phyloP scores from a whole-genome alignment of 2,888 invertebrate genomes.

The Melieria crassipennis region DNA sequence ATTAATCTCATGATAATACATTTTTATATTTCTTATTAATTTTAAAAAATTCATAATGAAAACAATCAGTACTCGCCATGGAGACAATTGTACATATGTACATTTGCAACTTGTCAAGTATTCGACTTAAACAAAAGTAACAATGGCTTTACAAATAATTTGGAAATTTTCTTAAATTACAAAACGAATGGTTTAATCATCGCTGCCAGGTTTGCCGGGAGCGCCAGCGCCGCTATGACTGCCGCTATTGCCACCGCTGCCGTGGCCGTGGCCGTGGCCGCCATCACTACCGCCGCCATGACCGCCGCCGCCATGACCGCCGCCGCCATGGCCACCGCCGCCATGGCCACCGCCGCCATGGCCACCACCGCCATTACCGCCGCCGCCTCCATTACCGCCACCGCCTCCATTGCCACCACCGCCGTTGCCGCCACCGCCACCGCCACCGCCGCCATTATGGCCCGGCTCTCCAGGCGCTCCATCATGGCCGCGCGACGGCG shows the following conservation, averaged over 20 bases:
- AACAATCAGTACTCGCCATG: too few relatives aligned
- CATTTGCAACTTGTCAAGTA: too few relatives aligned
- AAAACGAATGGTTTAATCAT: too few relatives aligned
- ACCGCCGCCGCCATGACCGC: slow-evolving; percentile 10
- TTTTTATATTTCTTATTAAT: too few relatives aligned
- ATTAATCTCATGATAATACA: too few relatives aligned
- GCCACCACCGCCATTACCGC: background rate
- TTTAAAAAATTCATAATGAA: too few relatives aligned
- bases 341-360: slow-evolving; percentile 14
- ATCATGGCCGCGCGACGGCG: background rate
- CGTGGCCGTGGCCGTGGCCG: background rate
- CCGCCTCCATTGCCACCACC: slow-evolving; percentile 15
- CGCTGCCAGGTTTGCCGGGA: slow-evolving; percentile 13
- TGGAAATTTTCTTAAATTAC: too few relatives aligned
- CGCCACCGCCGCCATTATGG: slow-evolving; percentile 17
- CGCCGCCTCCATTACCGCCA: slow-evolving; percentile 3
- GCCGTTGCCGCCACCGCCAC: slow-evolving; percentile 26
- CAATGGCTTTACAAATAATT: too few relatives aligned
- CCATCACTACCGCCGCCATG: slow-evolving; percentile 19
- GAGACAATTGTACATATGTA: too few relatives aligned
- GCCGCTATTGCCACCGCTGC: slow-evolving; percentile 17
- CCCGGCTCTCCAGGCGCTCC: slow-evolving; percentile 26
- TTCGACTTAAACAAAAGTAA: too few relatives aligned
- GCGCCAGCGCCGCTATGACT: slow-evolving; percentile 22
- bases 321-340: background rate